Base-by-base conservation (phyloP, 2,797 vertebrate species). In the Sparidentex hasta region DNA sequence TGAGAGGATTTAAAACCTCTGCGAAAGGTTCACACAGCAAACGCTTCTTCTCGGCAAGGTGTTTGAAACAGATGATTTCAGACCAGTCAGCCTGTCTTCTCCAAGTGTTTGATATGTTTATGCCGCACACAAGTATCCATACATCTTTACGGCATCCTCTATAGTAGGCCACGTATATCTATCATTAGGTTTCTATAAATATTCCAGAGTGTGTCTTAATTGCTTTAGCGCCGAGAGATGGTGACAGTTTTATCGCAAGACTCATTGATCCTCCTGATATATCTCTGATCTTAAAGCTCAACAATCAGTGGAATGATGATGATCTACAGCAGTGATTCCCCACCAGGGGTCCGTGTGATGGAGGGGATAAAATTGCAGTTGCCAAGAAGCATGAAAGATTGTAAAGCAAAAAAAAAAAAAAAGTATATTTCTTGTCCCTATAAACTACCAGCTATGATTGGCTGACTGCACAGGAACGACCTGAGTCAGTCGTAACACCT, bases 21-120 rank as follows among this genome's bases (percentile, higher is more conserved):
- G 5, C 80, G 66, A 89, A 84, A 77, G 73, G 75, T 66, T 82
- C 76, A 69, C 29, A 74, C 63, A 23, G 59, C 50, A 66, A 74
- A 48, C 3, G 4, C 71, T 25, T 3, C 74, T 54, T 52, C 11
- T 78, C 48, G 54, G 50, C 41, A 58, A 61, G 44, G 56, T 25
- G 20, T 78, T 81, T 70, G 71, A 82, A 88, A 41, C 23, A 8
- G 70, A 71, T 78, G 64, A 80, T 78, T 82, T 78, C 20, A 66
- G 46, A 67, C 46, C 65, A 46, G 46, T 71, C 51, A 18, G 7
- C 48, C 25, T 51, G 12, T 72, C 58, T 52, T 70, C 41, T 29
- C 25, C 7, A 33, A 58, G 64, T 38, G 56, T 55, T 58, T 80
- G 23, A 74, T 68, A 41, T 38, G 18, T 62, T 38, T 18, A 17